Base-by-base conservation (phyloP, 2,113 vertebrate genomes). In the Prolemur simus region DNA sequence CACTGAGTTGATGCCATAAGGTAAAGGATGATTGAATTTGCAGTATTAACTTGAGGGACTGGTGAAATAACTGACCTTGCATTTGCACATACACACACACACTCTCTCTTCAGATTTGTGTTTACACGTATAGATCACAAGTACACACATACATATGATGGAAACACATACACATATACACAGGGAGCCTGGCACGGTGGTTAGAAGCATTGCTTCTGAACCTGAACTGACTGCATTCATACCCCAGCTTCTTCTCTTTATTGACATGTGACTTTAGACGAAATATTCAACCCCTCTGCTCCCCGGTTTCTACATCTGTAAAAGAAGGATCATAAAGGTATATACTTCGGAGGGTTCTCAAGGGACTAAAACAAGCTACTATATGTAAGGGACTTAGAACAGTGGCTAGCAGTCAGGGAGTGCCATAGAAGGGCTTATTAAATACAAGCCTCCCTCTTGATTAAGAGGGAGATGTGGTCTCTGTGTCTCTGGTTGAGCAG, bases 1-100 rank as follows among this genome's bases (percentile, higher is more conserved):
- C 6, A 2, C 1, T 1, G 15, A 73, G 27, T 45, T 47, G 34
- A 32, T 9, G 25, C 13, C 0, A 2, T 0, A 45, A 20, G 1
- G 21, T 17, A 23, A 37, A 27, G 66, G 39, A 74, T 23, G 23
- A 18, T 18, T 52, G 23, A 64, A 83, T 66, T 23, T 73, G n/a
- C 8, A 49, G 21, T 9, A 8, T 37, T 32, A n/a, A 23, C n/a
- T 52, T 29, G 18, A 82, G 88, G 25, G 6, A 9, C 18, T 37
- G 3, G 25, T 25, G 11, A 89, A 32, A 58, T 39, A 77, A 81
- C 2, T 32, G 32, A 14, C 32, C 18, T 47, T 39, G 9, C 6
- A 27, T 6, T 58, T 25, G 58, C 10, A 37, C 3, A 56, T 3
- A 34, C 8, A 32, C 9, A 42, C 6, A 58, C 1, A 10, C 47